These are phyloP conservation scores for Pseudomyrmex flavicornis DNA, from an alignment of 1,140 invertebrate genomes.

Conservation along the genomic window DNA sequence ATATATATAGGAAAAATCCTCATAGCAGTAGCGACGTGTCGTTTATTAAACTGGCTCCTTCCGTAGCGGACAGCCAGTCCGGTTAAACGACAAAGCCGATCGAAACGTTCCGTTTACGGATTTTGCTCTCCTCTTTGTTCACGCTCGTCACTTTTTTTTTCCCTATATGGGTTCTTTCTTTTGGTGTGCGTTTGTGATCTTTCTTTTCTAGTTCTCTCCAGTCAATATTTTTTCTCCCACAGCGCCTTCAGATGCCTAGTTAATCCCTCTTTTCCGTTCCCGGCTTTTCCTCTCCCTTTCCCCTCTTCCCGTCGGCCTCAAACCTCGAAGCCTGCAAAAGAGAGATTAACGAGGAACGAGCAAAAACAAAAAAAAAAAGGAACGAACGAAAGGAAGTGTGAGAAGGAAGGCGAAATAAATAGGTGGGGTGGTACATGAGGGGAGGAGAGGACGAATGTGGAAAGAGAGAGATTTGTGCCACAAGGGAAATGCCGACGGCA, in stretches of 20 bases:
- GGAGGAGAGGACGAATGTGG: background rate
- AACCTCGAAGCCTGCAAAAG: constrained; percentile 4
- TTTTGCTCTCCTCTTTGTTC: constrained; percentile 20
- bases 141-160: background rate
- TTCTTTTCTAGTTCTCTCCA: constrained; percentile 20
- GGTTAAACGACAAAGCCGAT: constrained; percentile 47
- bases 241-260: constrained; percentile 25
- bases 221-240: constrained; percentile 58
- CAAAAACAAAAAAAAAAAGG: background rate
- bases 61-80: constrained; percentile 26
- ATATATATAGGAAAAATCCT: background rate
- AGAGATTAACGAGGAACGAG: constrained; percentile 53
- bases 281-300: background rate
- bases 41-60: constrained; percentile 50
- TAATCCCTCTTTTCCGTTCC: constrained; percentile 58
- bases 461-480: constrained; percentile 37
- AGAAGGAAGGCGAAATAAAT: constrained; percentile 38
- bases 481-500: constrained; percentile 40
- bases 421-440: background rate
- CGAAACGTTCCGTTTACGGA: constrained; percentile 47
- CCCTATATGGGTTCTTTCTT: constrained; percentile 24
- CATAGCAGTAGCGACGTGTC: constrained; percentile 56
- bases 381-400: constrained; percentile 13
- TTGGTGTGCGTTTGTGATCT: constrained; percentile 39
- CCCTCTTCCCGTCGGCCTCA: constrained; percentile 3